Base-by-base conservation (phyloP, 2,113 vertebrate genomes). In the Equus przewalskii region DNA sequence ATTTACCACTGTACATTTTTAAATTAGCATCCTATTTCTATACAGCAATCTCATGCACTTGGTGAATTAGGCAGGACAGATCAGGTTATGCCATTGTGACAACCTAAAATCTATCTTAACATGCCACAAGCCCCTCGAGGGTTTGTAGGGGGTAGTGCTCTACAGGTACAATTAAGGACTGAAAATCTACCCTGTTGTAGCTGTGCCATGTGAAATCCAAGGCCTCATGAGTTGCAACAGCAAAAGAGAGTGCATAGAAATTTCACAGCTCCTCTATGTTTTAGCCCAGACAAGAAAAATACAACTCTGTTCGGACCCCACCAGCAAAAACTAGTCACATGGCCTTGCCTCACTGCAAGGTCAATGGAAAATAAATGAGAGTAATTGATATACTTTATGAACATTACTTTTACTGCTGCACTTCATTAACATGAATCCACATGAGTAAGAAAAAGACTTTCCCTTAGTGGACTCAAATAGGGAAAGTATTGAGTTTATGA, bases 241-340 rank as follows among this genome's bases (percentile, higher is more conserved):
- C 33, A 9, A 70, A 78, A 76, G 21, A 28, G 7, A 76, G 15
- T 4, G 28, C 19, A 24, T 0, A 44, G 76, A 36, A 76, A 78
- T 64, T 41, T 78, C 78, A 33, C 12, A 80, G 18, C 1, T 41
- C 49, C 7, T 73, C 67, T 33, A 22, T 24, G 1, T 60, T 26
- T 93, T 62, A 89, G 36, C 41, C 82, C 28, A 54, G 51, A 76
- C 84, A 18, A 96, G 64, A 93, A 91, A 67, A 33, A 80, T 69
- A 28, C 26, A 51, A 21, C 72, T 54, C 41, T 67, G 6, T n/a
- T 56, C 46, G 44, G 28, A 89, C 22, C 2, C 76, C 11, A 62
- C 64, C 41, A 79, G 26, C n/a, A 62, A 94, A 87, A 83, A 15
- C 26, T 54, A 67, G 18, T 58, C 80, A 19, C 3, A 12, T 4